phyloP scores from a whole-genome alignment of 2,797 vertebrate species.

The Rhynchonycteris naso region DNA sequence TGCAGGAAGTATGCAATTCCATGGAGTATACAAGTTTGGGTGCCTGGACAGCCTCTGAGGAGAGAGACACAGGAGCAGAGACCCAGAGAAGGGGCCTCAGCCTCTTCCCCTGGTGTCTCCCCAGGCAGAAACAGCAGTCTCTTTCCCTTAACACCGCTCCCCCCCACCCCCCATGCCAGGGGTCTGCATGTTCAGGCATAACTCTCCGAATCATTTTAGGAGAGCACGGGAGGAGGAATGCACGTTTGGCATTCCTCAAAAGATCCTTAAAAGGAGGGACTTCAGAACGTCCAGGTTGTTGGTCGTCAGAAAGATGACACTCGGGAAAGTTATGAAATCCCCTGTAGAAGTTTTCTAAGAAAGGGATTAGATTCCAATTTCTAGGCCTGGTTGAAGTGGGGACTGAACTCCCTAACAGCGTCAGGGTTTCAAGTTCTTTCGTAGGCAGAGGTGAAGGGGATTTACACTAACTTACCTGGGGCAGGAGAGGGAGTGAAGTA shows the following conservation, averaged over 20 bases:
- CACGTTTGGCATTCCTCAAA: neutral
- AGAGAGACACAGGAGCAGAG: neutral
- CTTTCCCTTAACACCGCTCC: neutral
- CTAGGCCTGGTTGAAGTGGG: neutral
- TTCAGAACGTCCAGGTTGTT: slow-evolving; percentile 34
- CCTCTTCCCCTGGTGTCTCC: accelerated
- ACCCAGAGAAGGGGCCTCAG: neutral
- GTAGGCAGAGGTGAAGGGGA: neutral
- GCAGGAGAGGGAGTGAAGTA: neutral
- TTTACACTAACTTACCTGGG: neutral
- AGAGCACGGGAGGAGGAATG: neutral
- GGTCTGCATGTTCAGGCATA: neutral
- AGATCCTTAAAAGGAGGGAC: neutral
- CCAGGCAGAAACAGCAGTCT: neutral
- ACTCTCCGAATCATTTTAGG: neutral
- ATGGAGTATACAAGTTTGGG: neutral
- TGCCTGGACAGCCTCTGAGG: too few relatives aligned
- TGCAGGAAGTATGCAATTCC: neutral
- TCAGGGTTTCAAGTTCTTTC: slow-evolving; percentile 25
- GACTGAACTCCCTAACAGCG: neutral
- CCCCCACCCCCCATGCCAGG: accelerated
- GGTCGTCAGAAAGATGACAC: neutral
- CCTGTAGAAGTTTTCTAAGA: slow-evolving; percentile 5
- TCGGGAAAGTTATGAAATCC: slow-evolving; percentile 16
- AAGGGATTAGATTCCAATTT: slow-evolving; percentile 36